Evolutionary conservation across 2,797 vertebrate species (phyloP).

Genomic region (Poecilia wingei): DNA sequence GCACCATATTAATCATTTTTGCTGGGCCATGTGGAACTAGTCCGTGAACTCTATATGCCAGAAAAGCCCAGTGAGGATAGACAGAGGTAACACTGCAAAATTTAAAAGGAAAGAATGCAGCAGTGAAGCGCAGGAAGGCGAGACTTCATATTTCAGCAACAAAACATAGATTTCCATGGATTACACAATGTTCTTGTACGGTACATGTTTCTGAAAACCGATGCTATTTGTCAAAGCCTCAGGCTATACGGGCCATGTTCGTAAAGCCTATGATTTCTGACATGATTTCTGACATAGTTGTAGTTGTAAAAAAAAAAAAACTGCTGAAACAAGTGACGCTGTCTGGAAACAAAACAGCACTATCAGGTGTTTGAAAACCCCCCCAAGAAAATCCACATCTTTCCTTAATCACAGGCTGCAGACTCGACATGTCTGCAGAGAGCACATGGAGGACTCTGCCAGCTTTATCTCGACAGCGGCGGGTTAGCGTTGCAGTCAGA

Average conservation of each 20-base stretch:
- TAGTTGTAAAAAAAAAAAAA: background rate
- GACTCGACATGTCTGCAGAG: slow-evolving; percentile 36
- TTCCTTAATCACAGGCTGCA: slow-evolving; percentile 7
- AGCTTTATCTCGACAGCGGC: slow-evolving; percentile 51
- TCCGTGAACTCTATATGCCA: background rate
- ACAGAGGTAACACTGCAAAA: background rate
- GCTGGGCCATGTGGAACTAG: background rate
- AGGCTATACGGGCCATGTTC: background rate
- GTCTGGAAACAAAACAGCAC: background rate
- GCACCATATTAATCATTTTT: background rate
- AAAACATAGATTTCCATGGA: background rate
- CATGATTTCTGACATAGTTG: background rate
- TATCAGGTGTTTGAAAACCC: background rate
- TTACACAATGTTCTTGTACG: background rate
- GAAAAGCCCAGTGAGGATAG: background rate
- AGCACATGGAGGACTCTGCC: slow-evolving; percentile 29
- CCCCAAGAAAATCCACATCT: background rate
- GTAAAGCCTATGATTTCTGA: background rate
- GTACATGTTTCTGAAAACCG: background rate
- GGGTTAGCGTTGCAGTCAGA: slow-evolving; percentile 42
- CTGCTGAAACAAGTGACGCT: background rate
- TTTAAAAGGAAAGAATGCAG: slow-evolving; percentile 3
- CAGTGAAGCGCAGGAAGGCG: background rate
- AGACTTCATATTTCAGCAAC: background rate
- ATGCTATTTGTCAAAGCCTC: background rate